phyloP scores from a whole-genome alignment of 2,113 vertebrate species.

The Spea multiplicata region DNA sequence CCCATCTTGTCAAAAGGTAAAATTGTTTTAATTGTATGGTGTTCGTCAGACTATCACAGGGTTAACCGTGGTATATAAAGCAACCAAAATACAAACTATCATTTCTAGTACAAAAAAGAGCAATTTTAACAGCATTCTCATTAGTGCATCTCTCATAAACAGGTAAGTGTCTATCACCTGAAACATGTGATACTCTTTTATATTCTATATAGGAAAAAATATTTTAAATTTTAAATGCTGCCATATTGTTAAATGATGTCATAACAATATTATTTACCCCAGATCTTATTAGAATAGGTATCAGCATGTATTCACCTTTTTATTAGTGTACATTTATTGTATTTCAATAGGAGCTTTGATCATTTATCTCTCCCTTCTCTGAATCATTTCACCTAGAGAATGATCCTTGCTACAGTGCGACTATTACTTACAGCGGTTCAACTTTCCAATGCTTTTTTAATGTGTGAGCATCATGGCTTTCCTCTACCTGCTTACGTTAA shows the following conservation, averaged over 20 bases:
- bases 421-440: not conserved
- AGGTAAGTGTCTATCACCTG: not conserved
- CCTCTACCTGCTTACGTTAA: conserved; percentile 19
- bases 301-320: not conserved
- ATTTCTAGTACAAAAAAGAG: not conserved
- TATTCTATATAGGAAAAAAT: too few species aligned
- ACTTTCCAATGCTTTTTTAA: too few species aligned
- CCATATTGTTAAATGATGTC: too few species aligned
- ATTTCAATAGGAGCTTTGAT: too few species aligned
- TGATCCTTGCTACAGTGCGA: not conserved
- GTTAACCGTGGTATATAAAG: not conserved
- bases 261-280: too few species aligned
- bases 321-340: not conserved
- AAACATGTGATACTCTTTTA: not conserved
- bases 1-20: not conserved
- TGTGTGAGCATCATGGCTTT: not conserved
- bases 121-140: not conserved
- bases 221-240: too few species aligned
- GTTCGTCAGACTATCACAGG: not conserved
- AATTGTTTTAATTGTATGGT: not conserved
- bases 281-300: too few species aligned
- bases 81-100: not conserved
- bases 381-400: not conserved
- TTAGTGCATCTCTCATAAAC: not conserved
- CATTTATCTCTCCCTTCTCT: too few species aligned